Conservation (phyloP, 1,140 invertebrate genomes). For the Pseudomyrmex sp. region DNA sequence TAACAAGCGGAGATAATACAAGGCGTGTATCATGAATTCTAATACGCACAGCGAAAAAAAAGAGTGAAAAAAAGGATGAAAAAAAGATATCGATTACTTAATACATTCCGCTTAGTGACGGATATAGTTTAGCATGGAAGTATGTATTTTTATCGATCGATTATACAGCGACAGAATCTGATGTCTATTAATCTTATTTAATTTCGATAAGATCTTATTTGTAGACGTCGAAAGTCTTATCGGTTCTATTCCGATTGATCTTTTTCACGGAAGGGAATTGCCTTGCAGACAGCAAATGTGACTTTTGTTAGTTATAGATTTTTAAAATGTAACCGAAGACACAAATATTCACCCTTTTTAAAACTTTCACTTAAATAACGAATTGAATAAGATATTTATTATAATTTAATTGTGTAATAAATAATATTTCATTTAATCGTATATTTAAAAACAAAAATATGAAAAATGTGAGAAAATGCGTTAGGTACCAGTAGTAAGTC, state of each 20-base stretch:
- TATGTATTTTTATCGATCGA: conserved; percentile 18
- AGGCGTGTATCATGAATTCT: neutral
- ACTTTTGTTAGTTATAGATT: too few species aligned
- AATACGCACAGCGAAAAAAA: neutral
- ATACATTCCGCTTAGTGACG: neutral
- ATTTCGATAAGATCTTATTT: conserved; percentile 1
- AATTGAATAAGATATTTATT: too few species aligned
- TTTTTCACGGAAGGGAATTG: neutral
- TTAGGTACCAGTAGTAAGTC: too few species aligned
- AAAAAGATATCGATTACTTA: neutral
- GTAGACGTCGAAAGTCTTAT: conserved; percentile 1
- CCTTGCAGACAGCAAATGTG: neutral
- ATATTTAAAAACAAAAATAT: too few species aligned
- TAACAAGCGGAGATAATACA: neutral
- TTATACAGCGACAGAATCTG: neutral
- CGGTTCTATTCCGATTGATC: neutral
- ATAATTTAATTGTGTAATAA: too few species aligned
- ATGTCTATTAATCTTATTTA: conserved; percentile 1
- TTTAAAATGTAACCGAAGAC: too few species aligned
- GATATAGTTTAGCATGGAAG: neutral
- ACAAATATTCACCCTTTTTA: too few species aligned
- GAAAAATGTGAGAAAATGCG: too few species aligned
- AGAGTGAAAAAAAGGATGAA: neutral
- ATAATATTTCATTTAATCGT: too few species aligned
- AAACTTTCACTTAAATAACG: too few species aligned